A percentile compares a stretch with the other conserved stretches of the same genome.
Evolutionary conservation across 2,888 invertebrate species (phyloP).

Genomic region (Lycaena phlaeas): DNA sequence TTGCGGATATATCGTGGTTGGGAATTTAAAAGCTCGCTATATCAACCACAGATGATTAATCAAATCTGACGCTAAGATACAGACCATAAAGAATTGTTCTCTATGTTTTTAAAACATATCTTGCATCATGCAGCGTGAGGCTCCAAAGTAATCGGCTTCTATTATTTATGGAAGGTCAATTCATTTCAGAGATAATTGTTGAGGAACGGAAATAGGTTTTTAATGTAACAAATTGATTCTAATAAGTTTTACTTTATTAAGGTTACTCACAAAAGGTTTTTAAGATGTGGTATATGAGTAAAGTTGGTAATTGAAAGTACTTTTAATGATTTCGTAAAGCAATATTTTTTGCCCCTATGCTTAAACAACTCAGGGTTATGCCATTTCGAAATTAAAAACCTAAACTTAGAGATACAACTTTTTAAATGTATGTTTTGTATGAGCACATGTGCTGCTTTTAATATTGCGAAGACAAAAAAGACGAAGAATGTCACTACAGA

Average conservation of each 20-base stretch:
- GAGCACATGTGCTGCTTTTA: too few relatives aligned
- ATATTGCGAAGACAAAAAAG: too few relatives aligned
- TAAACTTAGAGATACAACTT: background rate
- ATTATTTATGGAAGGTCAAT: constrained; percentile 45
- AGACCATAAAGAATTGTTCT: too few relatives aligned
- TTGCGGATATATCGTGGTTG: background rate
- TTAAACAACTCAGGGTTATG: background rate
- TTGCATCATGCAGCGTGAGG: constrained; percentile 51
- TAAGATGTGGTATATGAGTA: background rate
- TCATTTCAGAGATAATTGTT: constrained; percentile 24
- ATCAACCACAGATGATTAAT: background rate
- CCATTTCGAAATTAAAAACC: background rate
- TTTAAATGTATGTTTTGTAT: too few relatives aligned
- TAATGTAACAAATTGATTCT: constrained; percentile 16
- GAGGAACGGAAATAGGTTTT: constrained; percentile 20
- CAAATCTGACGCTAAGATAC: background rate
- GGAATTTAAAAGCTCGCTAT: background rate
- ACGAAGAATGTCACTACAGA: too few relatives aligned
- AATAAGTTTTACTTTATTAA: background rate
- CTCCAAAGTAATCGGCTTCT: constrained; percentile 44
- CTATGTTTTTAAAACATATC: constrained; percentile 33
- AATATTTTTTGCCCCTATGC: background rate
- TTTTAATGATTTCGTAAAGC: background rate
- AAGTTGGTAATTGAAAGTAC: background rate
- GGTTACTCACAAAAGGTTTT: background rate